Evolutionary conservation across 2,797 vertebrate genomes (phyloP).

Genomic region (Microtus agrestis): DNA sequence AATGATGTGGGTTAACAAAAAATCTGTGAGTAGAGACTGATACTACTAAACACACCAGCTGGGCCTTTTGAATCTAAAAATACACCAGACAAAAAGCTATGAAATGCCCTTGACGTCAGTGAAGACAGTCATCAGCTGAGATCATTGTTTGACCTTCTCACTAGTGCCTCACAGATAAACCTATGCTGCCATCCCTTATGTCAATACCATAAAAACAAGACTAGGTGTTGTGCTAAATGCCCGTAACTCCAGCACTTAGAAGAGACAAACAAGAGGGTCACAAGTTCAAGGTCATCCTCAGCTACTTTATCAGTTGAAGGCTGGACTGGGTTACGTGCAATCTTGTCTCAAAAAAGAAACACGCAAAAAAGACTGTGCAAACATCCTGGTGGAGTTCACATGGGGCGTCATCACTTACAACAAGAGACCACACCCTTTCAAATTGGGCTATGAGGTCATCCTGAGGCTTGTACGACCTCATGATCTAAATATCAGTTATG

Average conservation of each 20-base stretch:
- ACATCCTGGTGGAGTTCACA: neutral
- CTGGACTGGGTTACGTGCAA: neutral
- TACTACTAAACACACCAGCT: slow-evolving; percentile 41
- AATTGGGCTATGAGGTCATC: slow-evolving; percentile 6
- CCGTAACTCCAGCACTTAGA: neutral
- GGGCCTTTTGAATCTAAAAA: slow-evolving; percentile 72
- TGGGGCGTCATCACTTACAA: neutral
- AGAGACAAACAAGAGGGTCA: neutral
- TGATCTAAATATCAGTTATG: neutral
- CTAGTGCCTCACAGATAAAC: slow-evolving; percentile 63
- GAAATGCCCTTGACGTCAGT: slow-evolving; percentile 72
- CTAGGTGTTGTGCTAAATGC: neutral
- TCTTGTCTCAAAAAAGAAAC: neutral
- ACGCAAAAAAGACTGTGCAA: slow-evolving; percentile 46
- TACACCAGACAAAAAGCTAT: slow-evolving; percentile 51
- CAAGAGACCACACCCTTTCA: neutral
- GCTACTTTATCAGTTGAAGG: neutral
- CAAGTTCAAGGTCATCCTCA: neutral
- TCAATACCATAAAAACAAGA: slow-evolving; percentile 63
- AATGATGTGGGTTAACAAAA: slow-evolving; percentile 63
- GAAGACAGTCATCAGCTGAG: slow-evolving; percentile 25
- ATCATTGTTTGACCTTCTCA: slow-evolving; percentile 63
- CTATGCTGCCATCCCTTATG: slow-evolving; percentile 18
- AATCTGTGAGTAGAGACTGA: slow-evolving; percentile 61
- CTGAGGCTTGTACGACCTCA: neutral